Evolutionary conservation across 2,888 invertebrate genomes (phyloP).

Genomic region (Aphelenchoides bicaudatus): DNA sequence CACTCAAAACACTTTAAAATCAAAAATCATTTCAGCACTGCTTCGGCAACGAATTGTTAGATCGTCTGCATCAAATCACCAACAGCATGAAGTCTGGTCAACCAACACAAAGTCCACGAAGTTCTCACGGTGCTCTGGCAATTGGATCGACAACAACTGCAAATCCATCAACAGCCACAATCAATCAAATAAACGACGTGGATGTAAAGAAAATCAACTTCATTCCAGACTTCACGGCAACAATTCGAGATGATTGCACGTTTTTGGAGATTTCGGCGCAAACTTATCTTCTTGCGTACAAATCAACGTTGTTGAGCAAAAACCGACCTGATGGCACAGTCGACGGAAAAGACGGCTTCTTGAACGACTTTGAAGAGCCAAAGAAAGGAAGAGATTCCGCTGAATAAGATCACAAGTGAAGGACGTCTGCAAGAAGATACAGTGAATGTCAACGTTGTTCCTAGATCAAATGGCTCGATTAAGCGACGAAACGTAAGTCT

Average conservation of each 20-base stretch:
- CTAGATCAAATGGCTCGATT: slow-evolving; percentile 26
- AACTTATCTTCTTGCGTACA: slow-evolving; percentile 50
- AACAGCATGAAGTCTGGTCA: slow-evolving; percentile 19
- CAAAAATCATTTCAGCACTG: no score
- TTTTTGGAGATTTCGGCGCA: slow-evolving; percentile 51
- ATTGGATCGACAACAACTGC: no score
- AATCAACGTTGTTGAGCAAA: slow-evolving; percentile 33
- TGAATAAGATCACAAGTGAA: slow-evolving; percentile 30
- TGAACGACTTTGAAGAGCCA: not conserved
- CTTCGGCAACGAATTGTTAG: slow-evolving; percentile 71
- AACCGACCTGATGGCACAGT: not conserved
- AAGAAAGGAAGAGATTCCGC: not conserved
- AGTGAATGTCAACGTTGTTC: no score
- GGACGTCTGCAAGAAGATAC: slow-evolving; percentile 28
- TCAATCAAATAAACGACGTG: slow-evolving; percentile 1
- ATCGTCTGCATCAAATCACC: slow-evolving; percentile 18
- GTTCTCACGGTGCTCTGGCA: slow-evolving; percentile 28
- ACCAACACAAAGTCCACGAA: slow-evolving; percentile 24
- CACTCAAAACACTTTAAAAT: no score
- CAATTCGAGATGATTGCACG: slow-evolving; percentile 50
- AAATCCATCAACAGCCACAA: not conserved
- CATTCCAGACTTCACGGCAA: slow-evolving; percentile 51
- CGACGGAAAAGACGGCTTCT: slow-evolving; percentile 3
- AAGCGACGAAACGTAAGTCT: slow-evolving; percentile 19
- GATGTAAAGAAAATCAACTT: slow-evolving; percentile 45